Conservation (phyloP, 2,888 invertebrate species). For the Plebejus argus region DNA sequence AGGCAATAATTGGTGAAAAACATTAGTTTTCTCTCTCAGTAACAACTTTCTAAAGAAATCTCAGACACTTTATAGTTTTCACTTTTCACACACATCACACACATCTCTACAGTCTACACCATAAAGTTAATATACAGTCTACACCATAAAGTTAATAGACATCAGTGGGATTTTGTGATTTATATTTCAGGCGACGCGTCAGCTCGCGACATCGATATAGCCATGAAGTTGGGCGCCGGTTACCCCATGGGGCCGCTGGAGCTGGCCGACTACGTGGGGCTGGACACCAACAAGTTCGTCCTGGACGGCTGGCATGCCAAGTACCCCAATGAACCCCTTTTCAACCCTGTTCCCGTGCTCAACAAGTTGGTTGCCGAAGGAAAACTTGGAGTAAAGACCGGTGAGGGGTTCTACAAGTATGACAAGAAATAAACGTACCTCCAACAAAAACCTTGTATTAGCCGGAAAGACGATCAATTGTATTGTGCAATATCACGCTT, state of each 20-base stretch:
- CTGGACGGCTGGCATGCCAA: slow-evolving; percentile 89
- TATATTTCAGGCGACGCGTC: slow-evolving; percentile 82
- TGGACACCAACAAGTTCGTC: slow-evolving; percentile 89
- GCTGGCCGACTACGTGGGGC: slow-evolving; percentile 90
- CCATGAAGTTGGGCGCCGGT: slow-evolving; percentile 94
- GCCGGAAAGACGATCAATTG: too few relatives aligned
- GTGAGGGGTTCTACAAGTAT: slow-evolving; percentile 92
- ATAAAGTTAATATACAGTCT: too few relatives aligned
- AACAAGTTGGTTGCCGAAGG: slow-evolving; percentile 87
- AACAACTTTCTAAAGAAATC: too few relatives aligned
- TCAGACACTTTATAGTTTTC: too few relatives aligned
- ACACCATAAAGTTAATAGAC: too few relatives aligned
- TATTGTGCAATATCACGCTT: too few relatives aligned
- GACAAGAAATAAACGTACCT: slow-evolving; percentile 60
- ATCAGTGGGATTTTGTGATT: background rate
- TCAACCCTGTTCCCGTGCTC: slow-evolving; percentile 74
- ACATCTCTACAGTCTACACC: too few relatives aligned
- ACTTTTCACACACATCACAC: too few relatives aligned
- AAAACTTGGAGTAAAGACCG: slow-evolving; percentile 89
- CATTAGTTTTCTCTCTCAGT: too few relatives aligned
- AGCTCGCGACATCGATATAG: slow-evolving; percentile 90
- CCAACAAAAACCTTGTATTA: background rate
- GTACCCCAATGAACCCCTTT: slow-evolving; percentile 57
- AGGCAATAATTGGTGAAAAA: too few relatives aligned
- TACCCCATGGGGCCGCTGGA: slow-evolving; percentile 96